phyloP scores from a whole-genome alignment of 2,888 invertebrate genomes.

The Plebejus anna region DNA sequence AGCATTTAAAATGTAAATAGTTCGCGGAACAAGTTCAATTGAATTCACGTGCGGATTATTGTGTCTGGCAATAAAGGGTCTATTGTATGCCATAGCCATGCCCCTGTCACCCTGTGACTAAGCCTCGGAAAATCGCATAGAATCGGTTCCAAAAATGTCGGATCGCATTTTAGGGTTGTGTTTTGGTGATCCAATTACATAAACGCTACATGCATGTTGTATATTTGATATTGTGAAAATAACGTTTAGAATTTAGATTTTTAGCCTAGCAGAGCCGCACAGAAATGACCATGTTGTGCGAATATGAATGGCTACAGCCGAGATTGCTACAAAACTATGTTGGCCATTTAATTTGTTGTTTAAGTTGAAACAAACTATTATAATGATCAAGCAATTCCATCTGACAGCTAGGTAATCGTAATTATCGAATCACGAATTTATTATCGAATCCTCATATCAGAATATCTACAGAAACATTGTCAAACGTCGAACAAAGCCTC shows the following conservation, averaged over 20 bases:
- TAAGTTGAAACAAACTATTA: neutral
- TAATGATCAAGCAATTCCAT: neutral
- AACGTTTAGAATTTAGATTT: no score
- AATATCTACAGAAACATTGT: no score
- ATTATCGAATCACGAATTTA: no score
- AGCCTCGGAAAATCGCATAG: constrained; percentile 8
- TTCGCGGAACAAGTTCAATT: constrained; percentile 14
- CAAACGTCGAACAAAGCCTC: no score
- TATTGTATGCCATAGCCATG: constrained; percentile 17
- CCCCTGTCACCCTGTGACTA: constrained; percentile 16
- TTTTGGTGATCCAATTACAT: neutral
- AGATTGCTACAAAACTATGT: no score
- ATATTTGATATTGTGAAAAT: no score
- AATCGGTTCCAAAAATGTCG: neutral
- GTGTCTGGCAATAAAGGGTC: constrained; percentile 18
- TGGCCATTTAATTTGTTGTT: no score
- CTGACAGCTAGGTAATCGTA: no score
- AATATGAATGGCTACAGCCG: no score
- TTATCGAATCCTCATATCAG: no score
- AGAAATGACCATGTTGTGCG: no score
- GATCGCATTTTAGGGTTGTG: neutral
- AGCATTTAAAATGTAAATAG: constrained; percentile 17
- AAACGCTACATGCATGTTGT: neutral
- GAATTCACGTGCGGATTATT: constrained; percentile 20
- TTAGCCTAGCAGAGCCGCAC: no score